Evolutionary conservation across 2,888 invertebrate species (phyloP).

Genomic region (Phortica okadai): DNA sequence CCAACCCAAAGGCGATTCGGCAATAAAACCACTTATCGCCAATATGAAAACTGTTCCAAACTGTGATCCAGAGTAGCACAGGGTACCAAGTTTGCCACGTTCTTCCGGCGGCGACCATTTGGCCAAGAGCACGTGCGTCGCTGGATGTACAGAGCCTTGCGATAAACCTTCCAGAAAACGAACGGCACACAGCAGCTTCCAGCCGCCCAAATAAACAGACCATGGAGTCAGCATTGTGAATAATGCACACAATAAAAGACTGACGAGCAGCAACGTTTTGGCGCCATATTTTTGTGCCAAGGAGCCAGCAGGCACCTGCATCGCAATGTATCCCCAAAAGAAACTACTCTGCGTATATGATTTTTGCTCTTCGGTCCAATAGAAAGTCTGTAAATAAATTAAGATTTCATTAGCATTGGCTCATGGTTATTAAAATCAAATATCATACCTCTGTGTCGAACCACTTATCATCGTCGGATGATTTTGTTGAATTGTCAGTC

Average conservation of each 20-base stretch:
- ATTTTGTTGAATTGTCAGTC: conserved; percentile 76
- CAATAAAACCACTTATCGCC: conserved; percentile 83
- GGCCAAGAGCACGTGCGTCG: conserved; percentile 82
- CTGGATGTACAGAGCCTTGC: conserved; percentile 83
- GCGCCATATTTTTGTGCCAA: conserved; percentile 85
- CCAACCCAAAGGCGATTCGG: conserved; percentile 84
- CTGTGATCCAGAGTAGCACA: conserved; percentile 85
- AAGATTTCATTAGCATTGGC: background rate
- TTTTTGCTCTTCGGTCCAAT: conserved; percentile 79
- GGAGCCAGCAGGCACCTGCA: conserved; percentile 82
- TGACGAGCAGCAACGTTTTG: conserved; percentile 79
- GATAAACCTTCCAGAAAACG: conserved; percentile 83
- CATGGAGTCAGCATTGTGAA: conserved; percentile 83
- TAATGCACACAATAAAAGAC: conserved; percentile 80
- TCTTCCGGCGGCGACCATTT: conserved; percentile 85
- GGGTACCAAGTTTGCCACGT: conserved; percentile 81
- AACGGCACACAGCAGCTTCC: conserved; percentile 79
- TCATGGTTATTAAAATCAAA: background rate
- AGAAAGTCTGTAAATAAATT: conserved; percentile 77
- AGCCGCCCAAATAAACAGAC: conserved; percentile 82
- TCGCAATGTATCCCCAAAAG: conserved; percentile 83
- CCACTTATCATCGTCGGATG: conserved; percentile 11
- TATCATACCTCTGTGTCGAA: conserved; percentile 31
- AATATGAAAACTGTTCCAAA: conserved; percentile 88
- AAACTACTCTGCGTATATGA: conserved; percentile 81